These are phyloP conservation scores for Mythimna pallens DNA, from an alignment of 2,888 invertebrate genomes.

Conservation along the genomic window DNA sequence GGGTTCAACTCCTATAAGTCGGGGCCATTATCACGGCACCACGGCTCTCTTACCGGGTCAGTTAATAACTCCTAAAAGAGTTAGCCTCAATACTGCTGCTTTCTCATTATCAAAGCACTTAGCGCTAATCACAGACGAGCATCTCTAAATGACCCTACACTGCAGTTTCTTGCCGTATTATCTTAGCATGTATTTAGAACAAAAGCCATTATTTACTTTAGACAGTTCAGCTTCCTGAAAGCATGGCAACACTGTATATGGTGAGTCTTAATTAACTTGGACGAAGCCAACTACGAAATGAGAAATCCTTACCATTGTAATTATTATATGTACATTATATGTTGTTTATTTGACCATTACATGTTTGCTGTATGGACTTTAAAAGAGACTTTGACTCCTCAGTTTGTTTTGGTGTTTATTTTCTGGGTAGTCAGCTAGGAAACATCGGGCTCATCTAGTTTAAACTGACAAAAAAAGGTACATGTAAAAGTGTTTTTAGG, in stretches of 20 bases:
- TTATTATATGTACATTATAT: background rate
- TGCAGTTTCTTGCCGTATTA: slow-evolving; percentile 28
- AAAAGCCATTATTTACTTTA: slow-evolving; percentile 47
- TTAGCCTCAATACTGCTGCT: background rate
- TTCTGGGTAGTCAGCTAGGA: too few relatives aligned
- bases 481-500: too few relatives aligned
- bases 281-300: slow-evolving; percentile 18
- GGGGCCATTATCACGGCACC: too few relatives aligned
- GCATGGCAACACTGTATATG: slow-evolving; percentile 42
- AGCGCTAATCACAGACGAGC: slow-evolving; percentile 24
- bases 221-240: slow-evolving; percentile 28
- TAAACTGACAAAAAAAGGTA: too few relatives aligned
- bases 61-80: too few relatives aligned
- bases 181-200: slow-evolving; percentile 45
- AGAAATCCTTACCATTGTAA: background rate
- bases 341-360: too few relatives aligned
- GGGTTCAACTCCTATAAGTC: too few relatives aligned
- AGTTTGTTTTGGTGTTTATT: too few relatives aligned
- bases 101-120: slow-evolving; percentile 24
- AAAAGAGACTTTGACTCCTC: too few relatives aligned
- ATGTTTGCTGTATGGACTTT: too few relatives aligned
- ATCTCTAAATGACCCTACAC: slow-evolving; percentile 32
- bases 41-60: too few relatives aligned
- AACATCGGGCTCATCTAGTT: too few relatives aligned
- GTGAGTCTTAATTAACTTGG: slow-evolving; percentile 48